Evolutionary conservation across 2,113 vertebrate genomes (phyloP), one percentile per base, ranked within the genome.

Genomic region (Oncorhynchus clarkii): DNA sequence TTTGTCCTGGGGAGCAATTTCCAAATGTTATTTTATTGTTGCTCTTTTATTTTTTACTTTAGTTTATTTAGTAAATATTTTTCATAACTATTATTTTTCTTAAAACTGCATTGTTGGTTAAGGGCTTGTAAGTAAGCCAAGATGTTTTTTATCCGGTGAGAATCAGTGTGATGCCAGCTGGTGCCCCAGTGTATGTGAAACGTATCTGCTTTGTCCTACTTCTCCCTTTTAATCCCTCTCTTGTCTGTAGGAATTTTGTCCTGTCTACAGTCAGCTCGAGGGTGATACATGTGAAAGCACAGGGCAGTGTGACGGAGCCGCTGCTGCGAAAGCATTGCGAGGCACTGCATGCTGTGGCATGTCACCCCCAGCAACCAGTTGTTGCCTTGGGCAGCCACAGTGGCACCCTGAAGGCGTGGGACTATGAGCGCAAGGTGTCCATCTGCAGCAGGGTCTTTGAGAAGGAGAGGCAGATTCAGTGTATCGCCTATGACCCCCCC

Each of bases 331-430:
- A 96, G 73, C 89, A 95, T 0, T 90, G 80, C 65, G 72, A 91
- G 45, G 90, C 93, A 3, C 64, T 97, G 3, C 89, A 86, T 2
- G 94, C 96, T 64, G 78, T 98, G 26, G 75, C 94, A 82, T 98
- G 96, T 79, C 96, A 98, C 85, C 98, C 97, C 0, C 85, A 82
- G 57, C 85, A 89, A n/a, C 84, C 94, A 0, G 14, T 87, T 0
- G 29, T 98, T 1, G 94, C 93, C 29, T 89, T 93, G 7, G 97
- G 96, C 2, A 96, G 93, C 31, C 73, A 80, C 65, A 89, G 89
- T 0, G 96, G 97, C 70, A 79, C 94, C 75, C 92, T 99, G 79
- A 95, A 93, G 84, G 81, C 96, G 66, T 97, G 96, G 95, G 84
- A 97, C 76, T 96, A 96, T 3, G 80, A 88, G 66, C 78, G 72